Evolutionary conservation across 2,113 vertebrate genomes (phyloP), one percentile per base, ranked within the genome.

Genomic region (Centropus bengalensis): DNA sequence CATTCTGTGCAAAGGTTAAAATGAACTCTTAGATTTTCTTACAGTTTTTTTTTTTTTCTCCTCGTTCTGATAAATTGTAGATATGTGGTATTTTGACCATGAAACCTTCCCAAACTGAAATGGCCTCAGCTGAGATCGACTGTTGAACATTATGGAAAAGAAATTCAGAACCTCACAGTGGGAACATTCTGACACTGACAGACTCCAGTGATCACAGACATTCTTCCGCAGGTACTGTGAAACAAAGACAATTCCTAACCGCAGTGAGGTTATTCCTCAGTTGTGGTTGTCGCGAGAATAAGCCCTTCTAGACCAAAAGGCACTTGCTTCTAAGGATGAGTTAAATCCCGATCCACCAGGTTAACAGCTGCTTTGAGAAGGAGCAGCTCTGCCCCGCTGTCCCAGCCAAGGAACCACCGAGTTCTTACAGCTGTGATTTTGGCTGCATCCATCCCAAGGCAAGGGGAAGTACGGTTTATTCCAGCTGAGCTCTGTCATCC

Each of bases 291-390:
- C 86, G 97, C 74, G 96, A 97, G 92, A 96, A 98, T 97, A 97
- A 98, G 94, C 96, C 96, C 95, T 97, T 97, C 97, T 97, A 98
- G 98, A 98, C 97, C 97, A 96, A 97, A 98, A 98, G 98, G 98
- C 98, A 98, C 97, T 98, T 98, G 97, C 97, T 97, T 95, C 96
- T 97, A 97, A 97, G 97, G 97, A 97, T 97, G 96, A 97, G 93
- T 94, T 12, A 94, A 93, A 93, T 96, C 97, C 76, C 85, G 93
- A 93, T 80, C 94, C 88, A 94, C 90, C 93, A 93, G 88, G 81
- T 56, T 36, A 89, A 62, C 28, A 42, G 70, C 21, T 89, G 91
- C 93, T 94, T 89, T 75, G 89, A 74, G 59, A 42, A 54, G 62
- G 51, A 89, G 66, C 30, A 92, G 67, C 77, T 91, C 82, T 84